Base-by-base conservation (phyloP, 2,888 invertebrate genomes). In the Calameuta pallipes region DNA sequence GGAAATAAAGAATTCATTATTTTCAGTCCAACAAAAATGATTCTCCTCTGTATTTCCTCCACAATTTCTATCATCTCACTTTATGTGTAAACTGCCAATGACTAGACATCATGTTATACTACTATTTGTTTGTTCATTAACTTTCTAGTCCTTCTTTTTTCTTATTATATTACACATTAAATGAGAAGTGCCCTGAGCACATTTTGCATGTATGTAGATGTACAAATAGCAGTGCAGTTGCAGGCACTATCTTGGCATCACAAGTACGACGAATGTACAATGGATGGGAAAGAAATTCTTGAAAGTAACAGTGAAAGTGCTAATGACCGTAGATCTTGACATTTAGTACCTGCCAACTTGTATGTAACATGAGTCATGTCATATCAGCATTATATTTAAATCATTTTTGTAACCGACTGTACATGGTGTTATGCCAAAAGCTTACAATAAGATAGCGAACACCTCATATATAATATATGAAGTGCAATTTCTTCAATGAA, bases 301-400 rank as follows among this genome's bases (percentile, higher is more conserved):
- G 23, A 56, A 56, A 23, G 56, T 56, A 56, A 56, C 56, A 56
- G 9, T 23, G 56, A 56, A 56, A 56, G 56, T 56, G 23, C 23
- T 9, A 56, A 23, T 56, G 6, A 23, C 23, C 23, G 2, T 56
- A 23, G 23, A 56, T 56, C 56, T 56, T 23, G 56, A 23, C 1
- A 56, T 56, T 80, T 87, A 88, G 87, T 88, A 88, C 86, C 87
- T 86, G 87, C 84, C 82, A 79, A 85, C 86, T 87, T 86, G 85
- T 85, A 85, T 85, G 83, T 85, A 85, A 85, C 86, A 88, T 87
- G 90, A 90, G 90, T 90, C 90, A 88, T 87, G 90, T 89, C 90
- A 89, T 89, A 84, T 83, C 56, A 85, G 82, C 84, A 56, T 56
- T 56, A 75, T 36, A 30, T 30, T 78, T 69, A 56, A 69, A 76